These are phyloP conservation scores for Semotilus atromaculatus DNA, from an alignment of 2,797 vertebrate species.

Conservation along the genomic window DNA sequence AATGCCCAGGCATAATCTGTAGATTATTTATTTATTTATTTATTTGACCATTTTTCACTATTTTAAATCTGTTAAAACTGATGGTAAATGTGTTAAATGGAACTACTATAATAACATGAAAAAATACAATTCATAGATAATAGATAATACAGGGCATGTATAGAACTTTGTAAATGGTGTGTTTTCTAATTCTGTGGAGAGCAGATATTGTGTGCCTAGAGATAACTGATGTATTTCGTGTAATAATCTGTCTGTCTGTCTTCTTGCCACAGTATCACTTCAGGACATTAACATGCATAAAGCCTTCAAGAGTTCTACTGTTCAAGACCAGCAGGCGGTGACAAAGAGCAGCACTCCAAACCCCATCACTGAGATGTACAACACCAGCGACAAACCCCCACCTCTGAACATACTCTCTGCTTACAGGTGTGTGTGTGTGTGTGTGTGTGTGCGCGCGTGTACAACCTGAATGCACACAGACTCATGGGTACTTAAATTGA, in stretches of 20 bases:
- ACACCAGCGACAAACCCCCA: conserved; percentile 83
- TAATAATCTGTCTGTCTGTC: not conserved
- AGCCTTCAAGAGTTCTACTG: conserved; percentile 85
- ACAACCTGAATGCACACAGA: no score
- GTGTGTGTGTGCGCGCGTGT: conserved; percentile 62
- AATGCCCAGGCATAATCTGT: not conserved
- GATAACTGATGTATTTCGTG: not conserved
- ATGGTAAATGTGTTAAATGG: not conserved
- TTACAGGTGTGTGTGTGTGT: conserved; percentile 79
- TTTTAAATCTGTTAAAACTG: not conserved
- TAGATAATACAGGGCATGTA: not conserved
- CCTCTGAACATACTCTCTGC: conserved; percentile 83
- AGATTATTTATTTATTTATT: no score
- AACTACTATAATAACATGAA: not conserved
- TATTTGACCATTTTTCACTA: not conserved
- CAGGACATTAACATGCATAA: conserved; percentile 93
- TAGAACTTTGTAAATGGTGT: not conserved
- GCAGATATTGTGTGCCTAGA: not conserved
- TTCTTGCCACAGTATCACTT: conserved; percentile 81
- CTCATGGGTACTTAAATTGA: no score
- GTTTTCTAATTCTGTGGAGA: not conserved
- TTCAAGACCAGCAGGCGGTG: conserved; percentile 91
- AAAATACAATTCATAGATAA: not conserved
- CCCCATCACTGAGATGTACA: conserved; percentile 85
- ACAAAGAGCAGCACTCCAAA: conserved; percentile 83